Percentiles rank a stretch among this genome's conserved stretches.
Evolutionary conservation across 2,888 invertebrate species (phyloP).

Genomic region (Trachelus stipa): DNA sequence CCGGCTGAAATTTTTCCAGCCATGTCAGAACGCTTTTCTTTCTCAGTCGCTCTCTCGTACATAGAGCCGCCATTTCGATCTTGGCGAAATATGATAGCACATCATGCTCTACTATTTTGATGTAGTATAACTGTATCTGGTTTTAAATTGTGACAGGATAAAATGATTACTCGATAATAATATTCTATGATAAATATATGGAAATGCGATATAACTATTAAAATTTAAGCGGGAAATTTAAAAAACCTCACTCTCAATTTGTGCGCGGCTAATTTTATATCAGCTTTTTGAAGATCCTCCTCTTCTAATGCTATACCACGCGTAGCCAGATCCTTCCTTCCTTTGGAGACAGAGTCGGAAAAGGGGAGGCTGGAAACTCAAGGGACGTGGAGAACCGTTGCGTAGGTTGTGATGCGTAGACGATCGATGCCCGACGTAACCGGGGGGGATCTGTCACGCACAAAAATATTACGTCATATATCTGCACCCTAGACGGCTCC

Average conservation of each 20-base stretch:
- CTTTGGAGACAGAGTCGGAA: neutral
- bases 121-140: neutral
- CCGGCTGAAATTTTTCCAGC: neutral
- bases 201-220: too few species aligned
- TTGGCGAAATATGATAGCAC: neutral
- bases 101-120: neutral
- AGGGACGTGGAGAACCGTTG: constrained; percentile 15
- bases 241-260: neutral
- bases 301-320: neutral
- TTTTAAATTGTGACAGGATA: neutral
- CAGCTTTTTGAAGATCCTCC: neutral
- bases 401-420: constrained; percentile 42
- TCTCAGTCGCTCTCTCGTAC: neutral
- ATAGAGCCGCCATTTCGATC: neutral
- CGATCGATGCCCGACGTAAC: constrained; percentile 55
- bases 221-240: neutral
- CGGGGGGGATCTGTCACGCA: constrained; percentile 56
- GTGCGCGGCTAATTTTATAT: neutral
- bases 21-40: neutral
- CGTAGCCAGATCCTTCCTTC: neutral
- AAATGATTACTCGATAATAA: neutral
- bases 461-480: constrained; percentile 61
- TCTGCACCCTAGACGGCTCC: constrained; percentile 53
- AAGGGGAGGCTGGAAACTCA: too few species aligned
- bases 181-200: neutral